phyloP scores from a whole-genome alignment of 1,140 invertebrate genomes.

The Anadara kagoshimensis region DNA sequence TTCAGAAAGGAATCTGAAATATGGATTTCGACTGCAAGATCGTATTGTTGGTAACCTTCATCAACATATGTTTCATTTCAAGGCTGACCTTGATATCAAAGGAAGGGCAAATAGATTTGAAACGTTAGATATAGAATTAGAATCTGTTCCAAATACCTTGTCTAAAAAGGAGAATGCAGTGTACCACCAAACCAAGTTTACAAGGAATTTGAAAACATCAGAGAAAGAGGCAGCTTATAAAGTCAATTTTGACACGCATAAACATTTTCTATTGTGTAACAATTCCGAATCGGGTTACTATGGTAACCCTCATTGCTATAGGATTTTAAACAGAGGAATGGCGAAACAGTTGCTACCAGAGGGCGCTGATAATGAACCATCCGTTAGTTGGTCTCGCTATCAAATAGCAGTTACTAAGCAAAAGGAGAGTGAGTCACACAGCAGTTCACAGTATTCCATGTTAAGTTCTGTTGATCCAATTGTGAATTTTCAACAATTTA shows the following conservation, averaged over 20 bases:
- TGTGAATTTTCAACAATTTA: slow-evolving; percentile 57
- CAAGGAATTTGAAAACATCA: slow-evolving; percentile 35
- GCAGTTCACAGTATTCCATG: slow-evolving; percentile 55
- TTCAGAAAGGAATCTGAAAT: slow-evolving; percentile 32
- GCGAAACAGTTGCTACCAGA: slow-evolving; percentile 54
- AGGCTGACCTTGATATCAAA: slow-evolving; percentile 54
- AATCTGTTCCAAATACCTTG: slow-evolving; percentile 23
- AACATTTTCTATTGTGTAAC: too few relatives aligned
- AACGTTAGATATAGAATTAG: slow-evolving; percentile 44
- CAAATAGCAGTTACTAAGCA: slow-evolving; percentile 61
- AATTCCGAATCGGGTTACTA: too few relatives aligned
- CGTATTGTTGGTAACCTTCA: slow-evolving; percentile 48
- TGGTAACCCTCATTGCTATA: neutral
- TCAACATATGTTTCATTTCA: slow-evolving; percentile 59
- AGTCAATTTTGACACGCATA: slow-evolving; percentile 43
- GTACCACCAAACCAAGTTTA: slow-evolving; percentile 19
- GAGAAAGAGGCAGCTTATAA: slow-evolving; percentile 53
- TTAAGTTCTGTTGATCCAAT: slow-evolving; percentile 55
- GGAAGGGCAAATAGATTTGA: slow-evolving; percentile 54
- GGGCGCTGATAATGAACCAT: slow-evolving; percentile 53
- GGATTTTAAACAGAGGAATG: slow-evolving; percentile 44
- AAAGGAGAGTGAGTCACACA: slow-evolving; percentile 56
- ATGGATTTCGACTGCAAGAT: slow-evolving; percentile 46
- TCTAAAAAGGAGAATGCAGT: neutral
- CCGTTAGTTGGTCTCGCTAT: slow-evolving; percentile 55